These are phyloP conservation scores for Anguilla megastoma DNA, from an alignment of 2,797 vertebrate genomes.

Conservation along the genomic window DNA sequence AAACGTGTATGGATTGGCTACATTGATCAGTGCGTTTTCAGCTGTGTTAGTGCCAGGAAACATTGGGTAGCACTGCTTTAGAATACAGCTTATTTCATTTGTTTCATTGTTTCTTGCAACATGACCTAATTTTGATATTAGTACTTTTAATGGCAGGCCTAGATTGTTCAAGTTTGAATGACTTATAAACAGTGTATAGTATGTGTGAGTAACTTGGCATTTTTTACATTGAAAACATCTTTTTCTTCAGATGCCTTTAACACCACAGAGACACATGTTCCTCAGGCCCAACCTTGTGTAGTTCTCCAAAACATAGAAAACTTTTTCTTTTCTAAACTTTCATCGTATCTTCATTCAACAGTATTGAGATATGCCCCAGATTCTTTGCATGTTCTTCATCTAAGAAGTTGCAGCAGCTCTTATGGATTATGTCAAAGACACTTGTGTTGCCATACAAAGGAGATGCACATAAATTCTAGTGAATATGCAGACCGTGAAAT, in stretches of 20 bases:
- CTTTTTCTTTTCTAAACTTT: slow-evolving; percentile 37
- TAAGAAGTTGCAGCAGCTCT: background rate
- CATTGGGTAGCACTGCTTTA: too few species aligned
- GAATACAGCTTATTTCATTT: too few species aligned
- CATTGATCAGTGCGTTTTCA: too few species aligned
- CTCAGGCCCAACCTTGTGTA: slow-evolving; percentile 41
- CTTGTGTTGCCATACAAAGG: background rate
- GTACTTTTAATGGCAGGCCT: too few species aligned
- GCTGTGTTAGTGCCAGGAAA: too few species aligned
- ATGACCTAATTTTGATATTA: too few species aligned
- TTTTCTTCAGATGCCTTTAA: background rate
- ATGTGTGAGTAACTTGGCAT: too few species aligned
- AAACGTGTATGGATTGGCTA: too few species aligned
- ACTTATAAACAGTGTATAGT: too few species aligned
- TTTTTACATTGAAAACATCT: too few species aligned
- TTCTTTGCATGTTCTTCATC: slow-evolving; percentile 42
- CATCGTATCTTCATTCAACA: slow-evolving; percentile 47
- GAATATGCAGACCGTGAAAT: slow-evolving; percentile 16
- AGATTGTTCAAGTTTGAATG: too few species aligned
- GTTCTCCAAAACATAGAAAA: slow-evolving; percentile 46
- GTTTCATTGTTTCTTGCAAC: too few species aligned
- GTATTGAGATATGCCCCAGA: slow-evolving; percentile 36
- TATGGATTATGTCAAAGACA: background rate
- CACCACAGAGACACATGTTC: slow-evolving; percentile 28
- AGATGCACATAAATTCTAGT: background rate